Base-by-base conservation (phyloP, 2,888 invertebrate genomes). In the Prenolepis imparis region DNA sequence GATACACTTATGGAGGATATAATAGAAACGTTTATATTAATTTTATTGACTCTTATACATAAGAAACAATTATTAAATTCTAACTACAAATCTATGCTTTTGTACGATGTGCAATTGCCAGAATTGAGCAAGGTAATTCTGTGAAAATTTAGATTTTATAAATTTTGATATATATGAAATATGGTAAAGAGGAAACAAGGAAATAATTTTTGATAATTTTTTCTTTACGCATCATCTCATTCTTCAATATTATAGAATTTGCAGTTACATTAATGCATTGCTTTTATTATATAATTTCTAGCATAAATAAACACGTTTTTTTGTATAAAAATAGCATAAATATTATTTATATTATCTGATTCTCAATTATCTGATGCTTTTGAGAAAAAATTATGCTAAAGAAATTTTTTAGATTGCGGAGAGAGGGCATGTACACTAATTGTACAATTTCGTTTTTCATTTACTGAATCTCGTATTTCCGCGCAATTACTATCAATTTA, bases 1-100 rank as follows among this genome's bases (percentile, higher is more conserved):
- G 91, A 92, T 44, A 91, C 91, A 24, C 85, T 94, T 48, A 88
- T 94, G 55, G 94, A 95, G 89, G 95, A 96, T 91, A 94, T 96
- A 63, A 93, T 96, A 83, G 96, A 96, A 93, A 95, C 95, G 68
- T 96, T 95, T 93, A 93, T 96, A 87, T 92, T 95, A 86, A 94
- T 95, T 87, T 91, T 96, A 86, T 91, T 95, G 82, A 94, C 95
- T 85, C 93, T 96, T 73, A 93, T 95, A 81, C 92, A 92, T 74
- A 95, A 95, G 75, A 93, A 89, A n/a, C 90, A 90, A 4, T 68
- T 87, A 24, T 86, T 92, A 44, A 91, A 88, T 74, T 92, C 93
- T 75, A 70, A 70, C 15, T 59, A 18, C 5, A 89, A 92, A 88
- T 88, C 92, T 70, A 88, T 85, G 36, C 87, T 93, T n/a, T 92